Evolutionary conservation across 2,113 vertebrate genomes (phyloP).

Genomic region (Istiophorus platypterus): DNA sequence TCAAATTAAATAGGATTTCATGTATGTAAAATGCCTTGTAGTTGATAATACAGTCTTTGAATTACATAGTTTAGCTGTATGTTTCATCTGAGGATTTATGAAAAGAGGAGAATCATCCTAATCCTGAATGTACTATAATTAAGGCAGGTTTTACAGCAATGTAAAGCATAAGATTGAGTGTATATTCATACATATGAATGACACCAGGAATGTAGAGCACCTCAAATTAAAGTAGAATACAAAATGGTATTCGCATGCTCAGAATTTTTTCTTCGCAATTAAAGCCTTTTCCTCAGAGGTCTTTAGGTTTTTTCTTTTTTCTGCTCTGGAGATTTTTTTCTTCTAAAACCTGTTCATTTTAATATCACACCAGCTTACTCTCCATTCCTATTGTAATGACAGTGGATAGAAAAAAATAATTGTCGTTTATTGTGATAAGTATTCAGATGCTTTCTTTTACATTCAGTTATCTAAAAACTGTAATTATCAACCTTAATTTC

Average conservation of each 20-base stretch:
- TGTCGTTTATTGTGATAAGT: not conserved
- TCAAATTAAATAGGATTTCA: constrained; percentile 19
- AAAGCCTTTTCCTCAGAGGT: not conserved
- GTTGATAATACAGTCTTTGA: constrained; percentile 2
- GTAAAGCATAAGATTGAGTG: not conserved
- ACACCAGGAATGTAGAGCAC: not conserved
- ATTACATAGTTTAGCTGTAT: constrained; percentile 4
- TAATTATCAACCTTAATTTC: no score
- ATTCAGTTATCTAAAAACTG: no score
- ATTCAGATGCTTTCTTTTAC: not conserved
- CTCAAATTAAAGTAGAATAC: constrained; percentile 21
- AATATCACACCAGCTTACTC: not conserved
- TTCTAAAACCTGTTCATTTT: not conserved
- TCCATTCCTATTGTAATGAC: constrained; percentile 5
- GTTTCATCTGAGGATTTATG: constrained; percentile 30
- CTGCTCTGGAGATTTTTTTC: not conserved
- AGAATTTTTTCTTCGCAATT: not conserved
- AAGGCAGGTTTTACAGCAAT: constrained; percentile 6
- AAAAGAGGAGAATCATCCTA: constrained; percentile 16
- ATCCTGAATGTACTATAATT: constrained; percentile 24
- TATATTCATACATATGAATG: constrained; percentile 29
- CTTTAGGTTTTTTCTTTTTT: not conserved
- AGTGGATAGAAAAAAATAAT: not conserved
- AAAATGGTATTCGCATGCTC: constrained; percentile 1
- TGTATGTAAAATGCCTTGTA: not conserved